Base-by-base conservation (phyloP, 2,888 invertebrate species). In the Pristionchus arcanus region DNA sequence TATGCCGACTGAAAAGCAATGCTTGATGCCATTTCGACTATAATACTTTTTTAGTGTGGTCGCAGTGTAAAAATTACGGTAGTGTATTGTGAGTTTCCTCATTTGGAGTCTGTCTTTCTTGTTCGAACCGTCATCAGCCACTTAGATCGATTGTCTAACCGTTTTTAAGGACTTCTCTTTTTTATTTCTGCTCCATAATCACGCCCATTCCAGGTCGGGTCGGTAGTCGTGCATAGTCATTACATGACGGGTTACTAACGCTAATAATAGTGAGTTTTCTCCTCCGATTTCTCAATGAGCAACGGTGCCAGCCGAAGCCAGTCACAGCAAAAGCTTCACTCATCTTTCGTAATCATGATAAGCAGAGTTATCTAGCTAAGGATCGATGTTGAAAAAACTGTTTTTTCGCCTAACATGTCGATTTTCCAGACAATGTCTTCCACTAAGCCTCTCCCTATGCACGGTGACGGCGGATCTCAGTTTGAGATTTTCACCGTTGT, bases 181-280 rank as follows among this genome's bases (percentile, higher is more conserved):
- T 42, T 25, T 68, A 31, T 19, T 77, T 25, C 25, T 4, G 37
- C 42, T 71, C 0, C n/a, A 77, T n/a, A 59, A 42, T 21, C 25
- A 19, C 5, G 13, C 21, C n/a, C 49, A 19, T 77, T 77, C n/a
- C 42, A 77, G 77, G 49, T 42, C 77, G 77, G 37, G 74, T 74
- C 74, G 42, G 37, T 37, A 34, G 42, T n/a, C 68, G 42, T 31
- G 42, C 37, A 74, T 31, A 74, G 74, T 74, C 31, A 25, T 55
- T 77, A 25, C 83, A 84, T 84, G 84, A 84, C 84, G 84, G 84
- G 84, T 84, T 31, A 84, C 53, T 84, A 84, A 21, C 84, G 28
- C 84, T 55, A 83, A 84, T 31, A 53, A 59, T n/a, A 19, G 84
- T 84, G 3, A 86, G 86, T 66, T 66, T 86, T 63, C 31, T 19